Evolutionary conservation across 2,797 vertebrate species (phyloP), one percentile per base, ranked within the genome.

Genomic region (Danio choprae): DNA sequence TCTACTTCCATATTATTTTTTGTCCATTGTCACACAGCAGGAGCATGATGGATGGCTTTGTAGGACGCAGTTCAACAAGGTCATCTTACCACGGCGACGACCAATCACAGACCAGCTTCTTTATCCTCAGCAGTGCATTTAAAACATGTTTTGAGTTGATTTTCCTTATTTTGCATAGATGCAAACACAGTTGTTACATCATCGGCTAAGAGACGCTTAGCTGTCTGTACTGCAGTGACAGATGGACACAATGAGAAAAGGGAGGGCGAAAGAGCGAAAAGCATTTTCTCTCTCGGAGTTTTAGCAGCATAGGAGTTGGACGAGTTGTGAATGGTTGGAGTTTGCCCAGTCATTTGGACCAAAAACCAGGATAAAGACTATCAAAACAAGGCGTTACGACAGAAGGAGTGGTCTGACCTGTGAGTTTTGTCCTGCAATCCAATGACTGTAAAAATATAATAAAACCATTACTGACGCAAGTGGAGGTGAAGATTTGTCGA

Each of bases 191-290:
- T 79, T 36, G 72, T 88, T 84, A 84, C 67, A 75, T 87, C 81
- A 85, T 73, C 58, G 36, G 75, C 10, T 62, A 46, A 56, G 77
- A 55, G 64, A 65, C 55, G 38, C 43, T 63, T 63, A 62, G 67
- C 68, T 53, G 7, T 48, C 69, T 18, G 56, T 6, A 67, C 48
- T 87, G 56, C 71, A 63, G 75, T 81, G 79, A 81, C 92, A 92
- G 91, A 93, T 92, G 92, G 89, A 84, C 79, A 58, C 84, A 55
- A 51, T 12, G 1, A 77, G 62, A 79, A 44, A 72, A 55, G 84
- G 18, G 71, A 38, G 76, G 62, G 68, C 50, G 38, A 74, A 29
- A 62, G 59, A 59, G 41, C 59, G n/a, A 64, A 53, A 41, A 69
- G 43, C 78, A 44, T 58, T 59, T 79, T 74, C 67, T 59, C 64